Evolutionary conservation across 2,113 vertebrate species (phyloP).

Genomic region (Pedetes capensis): DNA sequence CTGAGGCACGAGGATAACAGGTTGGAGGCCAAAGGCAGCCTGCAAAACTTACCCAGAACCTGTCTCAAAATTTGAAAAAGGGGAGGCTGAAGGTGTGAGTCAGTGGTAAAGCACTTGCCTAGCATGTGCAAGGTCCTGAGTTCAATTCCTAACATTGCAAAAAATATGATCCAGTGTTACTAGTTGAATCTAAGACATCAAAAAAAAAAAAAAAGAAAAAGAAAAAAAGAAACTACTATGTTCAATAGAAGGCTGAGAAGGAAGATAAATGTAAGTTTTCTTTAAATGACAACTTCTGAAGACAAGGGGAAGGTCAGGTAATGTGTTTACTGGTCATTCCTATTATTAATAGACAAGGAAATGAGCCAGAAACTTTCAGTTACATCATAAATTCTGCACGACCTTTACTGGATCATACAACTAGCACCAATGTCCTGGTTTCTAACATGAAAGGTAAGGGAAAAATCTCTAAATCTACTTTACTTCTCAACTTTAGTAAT

Average conservation of each 20-base stretch:
- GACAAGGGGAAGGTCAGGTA: background rate
- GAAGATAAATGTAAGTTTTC: background rate
- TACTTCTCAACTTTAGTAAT: conserved; percentile 30
- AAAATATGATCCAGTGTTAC: no score
- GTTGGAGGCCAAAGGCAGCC: no score
- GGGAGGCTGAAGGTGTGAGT: no score
- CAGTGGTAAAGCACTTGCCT: no score
- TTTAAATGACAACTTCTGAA: background rate
- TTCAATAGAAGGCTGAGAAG: background rate
- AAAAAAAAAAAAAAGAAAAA: no score
- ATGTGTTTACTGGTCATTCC: background rate
- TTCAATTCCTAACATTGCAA: no score
- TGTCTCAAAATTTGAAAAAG: no score
- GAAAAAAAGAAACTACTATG: background rate
- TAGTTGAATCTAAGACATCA: background rate
- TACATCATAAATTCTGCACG: conserved; percentile 2
- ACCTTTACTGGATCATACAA: background rate
- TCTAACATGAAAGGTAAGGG: background rate
- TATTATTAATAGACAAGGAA: background rate
- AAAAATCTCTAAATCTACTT: conserved; percentile 1
- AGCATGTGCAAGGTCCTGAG: no score
- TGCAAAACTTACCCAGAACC: no score
- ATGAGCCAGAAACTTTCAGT: background rate
- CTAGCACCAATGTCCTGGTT: background rate
- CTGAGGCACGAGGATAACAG: no score